Evolutionary conservation across 2,113 vertebrate species (phyloP).

Genomic region (Callionymus lyra): DNA sequence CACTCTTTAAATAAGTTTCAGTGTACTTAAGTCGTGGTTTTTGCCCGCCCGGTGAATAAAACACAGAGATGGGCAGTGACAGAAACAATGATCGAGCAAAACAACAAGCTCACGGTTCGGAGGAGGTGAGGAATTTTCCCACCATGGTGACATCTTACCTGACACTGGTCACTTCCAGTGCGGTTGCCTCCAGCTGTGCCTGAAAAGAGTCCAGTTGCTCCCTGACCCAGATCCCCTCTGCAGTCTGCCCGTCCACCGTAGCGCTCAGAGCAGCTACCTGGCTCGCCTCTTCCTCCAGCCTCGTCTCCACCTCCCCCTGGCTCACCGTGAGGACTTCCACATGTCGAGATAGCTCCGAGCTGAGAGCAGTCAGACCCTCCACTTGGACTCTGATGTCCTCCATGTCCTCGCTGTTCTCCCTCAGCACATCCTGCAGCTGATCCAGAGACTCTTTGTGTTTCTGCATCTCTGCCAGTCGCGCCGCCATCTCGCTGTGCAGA

Average conservation of each 20-base stretch:
- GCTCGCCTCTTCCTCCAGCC: constrained; percentile 19
- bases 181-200: constrained; percentile 27
- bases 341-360: constrained; percentile 25
- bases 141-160: constrained; percentile 36
- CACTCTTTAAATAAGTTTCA: constrained; percentile 20
- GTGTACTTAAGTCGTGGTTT: constrained; percentile 8
- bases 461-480: constrained; percentile 51
- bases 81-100: constrained; percentile 44
- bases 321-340: constrained; percentile 27
- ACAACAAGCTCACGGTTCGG: constrained; percentile 42
- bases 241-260: constrained; percentile 30
- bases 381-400: constrained; percentile 34
- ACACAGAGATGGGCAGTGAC: constrained; percentile 21
- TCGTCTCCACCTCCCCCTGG: constrained; percentile 22
- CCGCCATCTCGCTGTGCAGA: constrained; percentile 60
- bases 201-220: constrained; percentile 28
- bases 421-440: constrained; percentile 31
- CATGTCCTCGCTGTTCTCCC: constrained; percentile 31
- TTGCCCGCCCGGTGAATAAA: not conserved
- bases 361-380: constrained; percentile 22
- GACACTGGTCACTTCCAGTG: constrained; percentile 33
- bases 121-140: constrained; percentile 41
- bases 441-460: constrained; percentile 42
- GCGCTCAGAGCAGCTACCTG: constrained; percentile 18
- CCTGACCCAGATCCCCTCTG: constrained; percentile 38